Evolutionary conservation across 2,888 invertebrate genomes (phyloP).

Genomic region (Rhyacophila evoluta): DNA sequence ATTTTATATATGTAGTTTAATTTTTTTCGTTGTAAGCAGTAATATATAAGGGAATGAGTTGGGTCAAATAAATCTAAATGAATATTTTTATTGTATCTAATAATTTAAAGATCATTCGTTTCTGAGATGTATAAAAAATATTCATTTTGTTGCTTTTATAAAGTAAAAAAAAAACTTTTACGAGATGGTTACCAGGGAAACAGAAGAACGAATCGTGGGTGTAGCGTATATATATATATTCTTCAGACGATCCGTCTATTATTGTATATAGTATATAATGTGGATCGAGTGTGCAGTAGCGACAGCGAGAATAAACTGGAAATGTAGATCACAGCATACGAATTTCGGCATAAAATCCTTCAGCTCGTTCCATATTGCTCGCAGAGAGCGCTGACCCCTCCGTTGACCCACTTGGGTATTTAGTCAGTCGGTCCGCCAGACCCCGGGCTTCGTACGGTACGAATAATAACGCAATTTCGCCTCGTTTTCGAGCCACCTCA

Average conservation of each 20-base stretch:
- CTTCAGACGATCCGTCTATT: not conserved
- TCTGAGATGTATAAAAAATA: too few species aligned
- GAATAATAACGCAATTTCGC: slow-evolving; percentile 19
- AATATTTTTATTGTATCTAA: too few species aligned
- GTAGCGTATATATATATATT: not conserved
- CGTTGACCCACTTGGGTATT: slow-evolving; percentile 40
- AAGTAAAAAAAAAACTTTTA: too few species aligned
- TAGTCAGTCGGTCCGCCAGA: slow-evolving; percentile 5
- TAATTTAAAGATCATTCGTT: too few species aligned
- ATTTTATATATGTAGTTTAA: too few species aligned
- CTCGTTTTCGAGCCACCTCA: slow-evolving; percentile 2
- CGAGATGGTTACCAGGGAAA: not conserved
- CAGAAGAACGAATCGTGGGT: not conserved
- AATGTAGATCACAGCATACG: slow-evolving; percentile 56
- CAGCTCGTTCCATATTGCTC: slow-evolving; percentile 50
- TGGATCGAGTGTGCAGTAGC: not conserved
- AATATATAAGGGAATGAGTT: too few species aligned
- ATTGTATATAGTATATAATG: too few species aligned
- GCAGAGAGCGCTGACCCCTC: slow-evolving; percentile 57
- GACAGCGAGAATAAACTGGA: slow-evolving; percentile 41
- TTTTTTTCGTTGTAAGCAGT: too few species aligned
- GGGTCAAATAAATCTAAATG: too few species aligned
- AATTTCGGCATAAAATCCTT: slow-evolving; percentile 49
- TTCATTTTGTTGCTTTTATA: too few species aligned
- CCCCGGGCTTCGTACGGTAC: slow-evolving; percentile 23